Evolutionary conservation across 2,113 vertebrate genomes (phyloP).

Genomic region (Bufo bufo): DNA sequence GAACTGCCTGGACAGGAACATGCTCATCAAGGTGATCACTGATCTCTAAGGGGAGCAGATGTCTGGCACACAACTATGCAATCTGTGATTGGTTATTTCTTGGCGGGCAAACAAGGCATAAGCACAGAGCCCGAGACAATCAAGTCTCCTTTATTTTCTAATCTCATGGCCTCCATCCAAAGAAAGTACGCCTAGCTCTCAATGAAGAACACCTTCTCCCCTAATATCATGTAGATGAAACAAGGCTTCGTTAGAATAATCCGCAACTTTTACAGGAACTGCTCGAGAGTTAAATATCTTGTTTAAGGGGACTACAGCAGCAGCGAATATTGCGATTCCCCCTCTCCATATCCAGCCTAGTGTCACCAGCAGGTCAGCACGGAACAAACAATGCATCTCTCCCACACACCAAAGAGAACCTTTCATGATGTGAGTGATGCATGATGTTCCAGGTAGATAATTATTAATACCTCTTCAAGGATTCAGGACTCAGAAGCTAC

Average conservation of each 20-base stretch:
- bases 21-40: neutral
- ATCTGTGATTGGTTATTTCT: slow-evolving; percentile 17
- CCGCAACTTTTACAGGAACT: neutral
- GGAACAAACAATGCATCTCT: slow-evolving; percentile 29
- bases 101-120: neutral
- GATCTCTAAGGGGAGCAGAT: neutral
- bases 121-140: neutral
- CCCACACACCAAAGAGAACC: slow-evolving; percentile 37
- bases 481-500: neutral
- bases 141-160: neutral
- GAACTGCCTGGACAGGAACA: neutral
- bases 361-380: slow-evolving; percentile 36
- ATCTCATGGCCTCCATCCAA: neutral
- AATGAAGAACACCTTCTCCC: neutral
- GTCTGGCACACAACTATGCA: neutral
- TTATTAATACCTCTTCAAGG: slow-evolving; percentile 30
- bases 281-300: slow-evolving; percentile 2
- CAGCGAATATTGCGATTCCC: neutral
- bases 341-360: neutral
- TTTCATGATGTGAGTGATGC: slow-evolving; percentile 13
- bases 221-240: neutral
- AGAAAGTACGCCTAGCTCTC: neutral
- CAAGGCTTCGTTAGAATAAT: neutral
- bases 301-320: slow-evolving; percentile 1
- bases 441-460: slow-evolving; percentile 38